Percentiles rank a stretch among this genome's conserved stretches.
phyloP scores from a whole-genome alignment of 2,113 vertebrate genomes.

The Motacilla tschutschensis region DNA sequence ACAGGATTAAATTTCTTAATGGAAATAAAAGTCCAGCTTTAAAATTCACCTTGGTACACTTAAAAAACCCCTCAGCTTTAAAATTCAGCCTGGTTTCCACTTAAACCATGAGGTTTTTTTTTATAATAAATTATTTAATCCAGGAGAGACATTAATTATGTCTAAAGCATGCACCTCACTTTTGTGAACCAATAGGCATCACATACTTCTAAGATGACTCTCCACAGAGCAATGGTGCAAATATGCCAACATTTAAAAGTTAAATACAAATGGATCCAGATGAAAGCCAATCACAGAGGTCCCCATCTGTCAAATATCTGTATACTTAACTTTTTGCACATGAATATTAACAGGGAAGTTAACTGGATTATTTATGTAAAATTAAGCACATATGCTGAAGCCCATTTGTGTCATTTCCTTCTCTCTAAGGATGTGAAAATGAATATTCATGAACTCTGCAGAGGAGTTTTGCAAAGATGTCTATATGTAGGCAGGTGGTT shows the following conservation, averaged over 20 bases:
- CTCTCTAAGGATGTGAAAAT: background rate
- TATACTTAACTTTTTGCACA: background rate
- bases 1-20: background rate
- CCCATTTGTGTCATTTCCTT: constrained; percentile 22
- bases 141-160: background rate
- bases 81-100: background rate
- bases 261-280: background rate
- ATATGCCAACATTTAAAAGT: background rate
- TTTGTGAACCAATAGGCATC: background rate
- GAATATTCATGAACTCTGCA: constrained; percentile 16
- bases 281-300: background rate
- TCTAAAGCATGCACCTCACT: background rate
- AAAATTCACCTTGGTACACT: background rate
- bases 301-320: background rate
- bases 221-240: background rate
- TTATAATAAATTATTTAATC: background rate
- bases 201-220: background rate
- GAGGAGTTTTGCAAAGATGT: background rate
- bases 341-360: background rate
- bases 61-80: background rate
- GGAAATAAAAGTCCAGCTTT: background rate
- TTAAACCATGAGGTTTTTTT: background rate
- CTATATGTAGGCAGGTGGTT: background rate
- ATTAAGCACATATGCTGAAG: constrained; percentile 11
- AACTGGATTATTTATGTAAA: constrained; percentile 19